phyloP scores from a whole-genome alignment of 2,113 vertebrate genomes.

The Gadus chalcogrammus region DNA sequence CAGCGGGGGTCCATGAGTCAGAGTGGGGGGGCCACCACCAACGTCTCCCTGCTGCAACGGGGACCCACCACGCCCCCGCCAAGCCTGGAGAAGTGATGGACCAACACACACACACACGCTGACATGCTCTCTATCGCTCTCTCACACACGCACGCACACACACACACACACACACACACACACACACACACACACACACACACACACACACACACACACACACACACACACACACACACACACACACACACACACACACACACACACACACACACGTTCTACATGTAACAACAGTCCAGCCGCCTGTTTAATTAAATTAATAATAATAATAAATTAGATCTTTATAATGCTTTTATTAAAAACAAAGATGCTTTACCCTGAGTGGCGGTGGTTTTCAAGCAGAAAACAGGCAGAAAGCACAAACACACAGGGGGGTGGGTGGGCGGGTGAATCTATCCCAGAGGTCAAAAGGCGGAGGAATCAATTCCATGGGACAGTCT shows the following conservation, averaged over 20 bases:
- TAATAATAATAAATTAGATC: too few species aligned
- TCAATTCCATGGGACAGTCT: too few species aligned
- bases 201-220: neutral
- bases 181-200: neutral
- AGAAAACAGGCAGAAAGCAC: too few species aligned
- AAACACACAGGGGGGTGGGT: too few species aligned
- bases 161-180: neutral
- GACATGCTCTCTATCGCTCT: too few species aligned
- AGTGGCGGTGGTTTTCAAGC: too few species aligned
- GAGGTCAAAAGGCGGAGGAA: too few species aligned
- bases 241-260: neutral
- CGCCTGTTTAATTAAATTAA: too few species aligned
- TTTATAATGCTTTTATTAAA: too few species aligned
- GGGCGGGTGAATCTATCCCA: too few species aligned
- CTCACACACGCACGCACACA: slow-evolving; percentile 2
- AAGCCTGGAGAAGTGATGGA: slow-evolving; percentile 13
- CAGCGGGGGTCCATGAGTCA: slow-evolving; percentile 50
- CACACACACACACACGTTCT: neutral
- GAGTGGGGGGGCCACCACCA: slow-evolving; percentile 42
- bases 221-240: slow-evolving; percentile 8
- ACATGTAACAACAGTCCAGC: too few species aligned
- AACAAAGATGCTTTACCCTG: too few species aligned
- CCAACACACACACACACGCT: neutral
- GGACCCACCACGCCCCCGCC: neutral
- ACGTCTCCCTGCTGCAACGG: slow-evolving; percentile 42